Evolutionary conservation across 2,888 invertebrate genomes (phyloP).

Genomic region (Herminia tarsipennalis): DNA sequence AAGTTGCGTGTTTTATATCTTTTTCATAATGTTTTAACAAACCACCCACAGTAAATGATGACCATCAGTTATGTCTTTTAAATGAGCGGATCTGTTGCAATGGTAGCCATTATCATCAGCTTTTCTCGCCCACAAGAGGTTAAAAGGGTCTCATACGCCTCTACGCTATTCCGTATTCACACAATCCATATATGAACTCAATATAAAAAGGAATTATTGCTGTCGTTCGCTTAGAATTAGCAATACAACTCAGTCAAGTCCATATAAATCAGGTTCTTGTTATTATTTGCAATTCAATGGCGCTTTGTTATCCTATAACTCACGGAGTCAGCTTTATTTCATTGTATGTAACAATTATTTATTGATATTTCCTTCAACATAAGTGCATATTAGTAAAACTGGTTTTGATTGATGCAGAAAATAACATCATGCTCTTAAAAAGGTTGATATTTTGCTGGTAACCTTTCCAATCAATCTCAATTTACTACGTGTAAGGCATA

Average conservation of each 20-base stretch:
- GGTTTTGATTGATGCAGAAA: not conserved
- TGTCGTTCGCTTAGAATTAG: conserved; percentile 9
- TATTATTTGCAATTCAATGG: conserved; percentile 35
- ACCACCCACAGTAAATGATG: conserved; percentile 7
- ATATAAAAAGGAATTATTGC: conserved; percentile 9
- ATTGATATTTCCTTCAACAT: conserved; percentile 1
- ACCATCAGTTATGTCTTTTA: conserved; percentile 4
- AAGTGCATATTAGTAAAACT: conserved; percentile 1
- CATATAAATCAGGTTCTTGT: too few species aligned
- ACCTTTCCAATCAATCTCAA: conserved; percentile 14
- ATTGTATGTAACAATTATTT: conserved; percentile 16
- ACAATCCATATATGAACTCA: conserved; percentile 8
- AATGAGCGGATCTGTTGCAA: conserved; percentile 19
- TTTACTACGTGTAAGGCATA: conserved; percentile 36
- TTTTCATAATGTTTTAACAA: conserved; percentile 6
- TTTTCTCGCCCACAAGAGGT: conserved; percentile 29
- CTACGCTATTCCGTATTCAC: conserved; percentile 17
- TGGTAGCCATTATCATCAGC: conserved; percentile 24
- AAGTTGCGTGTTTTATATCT: conserved; percentile 6
- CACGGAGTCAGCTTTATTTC: too few species aligned
- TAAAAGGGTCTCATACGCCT: conserved; percentile 15
- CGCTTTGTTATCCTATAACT: too few species aligned
- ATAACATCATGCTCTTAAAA: too few species aligned
- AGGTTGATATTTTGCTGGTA: too few species aligned
- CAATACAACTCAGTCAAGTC: too few species aligned